Percentiles rank a stretch among this genome's conserved stretches.
Evolutionary conservation across 2,888 invertebrate species (phyloP).

Genomic region (Acrobasis repandana): DNA sequence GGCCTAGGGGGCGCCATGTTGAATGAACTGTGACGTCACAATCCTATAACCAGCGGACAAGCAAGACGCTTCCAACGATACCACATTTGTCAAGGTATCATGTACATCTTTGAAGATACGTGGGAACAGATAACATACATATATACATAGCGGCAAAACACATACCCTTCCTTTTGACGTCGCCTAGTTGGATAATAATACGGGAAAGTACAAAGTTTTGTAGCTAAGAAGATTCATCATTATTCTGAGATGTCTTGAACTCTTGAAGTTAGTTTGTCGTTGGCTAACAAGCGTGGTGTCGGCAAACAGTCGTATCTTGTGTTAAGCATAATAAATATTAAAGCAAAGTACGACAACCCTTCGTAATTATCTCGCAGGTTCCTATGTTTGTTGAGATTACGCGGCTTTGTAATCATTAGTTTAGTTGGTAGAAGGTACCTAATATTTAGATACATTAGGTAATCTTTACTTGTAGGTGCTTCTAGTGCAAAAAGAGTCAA

Average conservation of each 20-base stretch:
- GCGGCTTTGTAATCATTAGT: not conserved
- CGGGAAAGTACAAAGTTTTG: not conserved
- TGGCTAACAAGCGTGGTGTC: slow-evolving; percentile 2
- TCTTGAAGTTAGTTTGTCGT: not conserved
- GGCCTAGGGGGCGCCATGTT: no score
- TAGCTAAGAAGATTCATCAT: not conserved
- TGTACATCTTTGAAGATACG: no score
- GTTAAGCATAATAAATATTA: not conserved
- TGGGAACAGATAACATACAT: no score
- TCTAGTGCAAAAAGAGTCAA: no score
- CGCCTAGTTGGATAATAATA: not conserved
- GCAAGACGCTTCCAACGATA: no score
- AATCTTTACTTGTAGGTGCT: no score
- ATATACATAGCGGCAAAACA: no score
- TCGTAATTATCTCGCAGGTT: not conserved
- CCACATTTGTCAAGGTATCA: no score
- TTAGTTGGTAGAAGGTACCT: not conserved
- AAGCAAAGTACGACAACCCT: slow-evolving; percentile 4
- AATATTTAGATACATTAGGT: no score
- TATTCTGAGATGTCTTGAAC: not conserved
- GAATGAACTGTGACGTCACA: no score
- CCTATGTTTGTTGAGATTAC: not conserved
- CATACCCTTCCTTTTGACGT: no score
- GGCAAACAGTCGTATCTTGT: slow-evolving; percentile 4
- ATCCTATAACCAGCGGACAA: no score